phyloP scores from a whole-genome alignment of 2,888 invertebrate genomes.

The Antheraea assamensis region DNA sequence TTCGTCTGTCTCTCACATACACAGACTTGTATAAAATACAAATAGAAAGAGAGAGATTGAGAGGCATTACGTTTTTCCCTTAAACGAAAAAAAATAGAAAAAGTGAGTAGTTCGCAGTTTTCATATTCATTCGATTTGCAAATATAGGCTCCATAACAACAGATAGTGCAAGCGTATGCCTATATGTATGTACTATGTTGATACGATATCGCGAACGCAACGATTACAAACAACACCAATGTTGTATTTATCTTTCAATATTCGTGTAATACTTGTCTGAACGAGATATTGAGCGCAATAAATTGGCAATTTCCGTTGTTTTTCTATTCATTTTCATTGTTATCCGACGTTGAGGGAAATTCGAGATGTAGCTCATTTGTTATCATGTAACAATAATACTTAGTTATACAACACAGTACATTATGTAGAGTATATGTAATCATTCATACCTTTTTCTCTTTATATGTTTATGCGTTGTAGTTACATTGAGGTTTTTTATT shows the following conservation, averaged over 20 bases:
- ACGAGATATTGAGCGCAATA: constrained; percentile 8
- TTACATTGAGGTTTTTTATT: no score
- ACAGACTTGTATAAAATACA: no score
- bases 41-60: no score
- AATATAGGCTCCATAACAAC: constrained; percentile 11
- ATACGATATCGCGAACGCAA: constrained; percentile 28
- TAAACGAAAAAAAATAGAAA: no score
- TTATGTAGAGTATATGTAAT: no score
- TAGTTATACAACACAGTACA: no score
- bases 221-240: background rate
- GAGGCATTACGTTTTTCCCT: no score
- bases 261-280: background rate
- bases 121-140: background rate
- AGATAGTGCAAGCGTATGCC: constrained; percentile 7
- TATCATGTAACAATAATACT: background rate
- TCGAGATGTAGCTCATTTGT: background rate
- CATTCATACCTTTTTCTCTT: no score
- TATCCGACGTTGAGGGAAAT: background rate
- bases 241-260: constrained; percentile 8
- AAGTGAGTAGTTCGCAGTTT: background rate
- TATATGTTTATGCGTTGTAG: no score
- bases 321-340: background rate
- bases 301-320: constrained; percentile 3
- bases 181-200: constrained; percentile 16
- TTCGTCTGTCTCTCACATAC: no score